Evolutionary conservation across 2,888 invertebrate genomes (phyloP).

Genomic region (Leptothorax acervorum): DNA sequence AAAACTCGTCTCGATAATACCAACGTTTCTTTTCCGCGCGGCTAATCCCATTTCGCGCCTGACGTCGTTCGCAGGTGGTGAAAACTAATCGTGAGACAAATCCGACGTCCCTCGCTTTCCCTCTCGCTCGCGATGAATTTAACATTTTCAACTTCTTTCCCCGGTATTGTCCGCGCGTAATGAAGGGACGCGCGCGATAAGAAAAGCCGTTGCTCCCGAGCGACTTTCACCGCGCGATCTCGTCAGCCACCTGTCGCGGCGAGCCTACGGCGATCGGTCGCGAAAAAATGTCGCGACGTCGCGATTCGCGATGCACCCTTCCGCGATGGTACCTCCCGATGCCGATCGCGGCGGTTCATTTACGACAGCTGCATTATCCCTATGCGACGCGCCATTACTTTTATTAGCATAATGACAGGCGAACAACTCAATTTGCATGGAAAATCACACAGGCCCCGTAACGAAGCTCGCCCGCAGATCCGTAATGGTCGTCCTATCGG

Average conservation of each 20-base stretch:
- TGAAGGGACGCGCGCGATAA: constrained; percentile 31
- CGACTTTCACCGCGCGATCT: constrained; percentile 42
- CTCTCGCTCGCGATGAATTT: constrained; percentile 33
- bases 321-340: constrained; percentile 62
- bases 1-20: constrained; percentile 4
- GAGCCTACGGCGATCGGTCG: neutral
- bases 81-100: constrained; percentile 49
- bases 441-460: constrained; percentile 78
- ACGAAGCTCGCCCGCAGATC: constrained; percentile 76
- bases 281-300: constrained; percentile 59
- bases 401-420: constrained; percentile 83
- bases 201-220: constrained; percentile 9
- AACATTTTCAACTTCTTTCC: constrained; percentile 22
- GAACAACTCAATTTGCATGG: constrained; percentile 83
- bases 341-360: constrained; percentile 66
- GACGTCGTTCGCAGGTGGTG: constrained; percentile 32
- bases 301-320: constrained; percentile 59
- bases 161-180: constrained; percentile 42
- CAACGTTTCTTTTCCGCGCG: constrained; percentile 14
- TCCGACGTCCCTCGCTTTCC: constrained; percentile 23
- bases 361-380: constrained; percentile 77
- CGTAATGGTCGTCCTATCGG: constrained; percentile 61
- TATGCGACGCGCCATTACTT: constrained; percentile 79
- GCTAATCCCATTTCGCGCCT: neutral
- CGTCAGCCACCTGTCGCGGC: constrained; percentile 40